Conservation (phyloP, 2,797 vertebrate species). For the Hafferia zeledoni region DNA sequence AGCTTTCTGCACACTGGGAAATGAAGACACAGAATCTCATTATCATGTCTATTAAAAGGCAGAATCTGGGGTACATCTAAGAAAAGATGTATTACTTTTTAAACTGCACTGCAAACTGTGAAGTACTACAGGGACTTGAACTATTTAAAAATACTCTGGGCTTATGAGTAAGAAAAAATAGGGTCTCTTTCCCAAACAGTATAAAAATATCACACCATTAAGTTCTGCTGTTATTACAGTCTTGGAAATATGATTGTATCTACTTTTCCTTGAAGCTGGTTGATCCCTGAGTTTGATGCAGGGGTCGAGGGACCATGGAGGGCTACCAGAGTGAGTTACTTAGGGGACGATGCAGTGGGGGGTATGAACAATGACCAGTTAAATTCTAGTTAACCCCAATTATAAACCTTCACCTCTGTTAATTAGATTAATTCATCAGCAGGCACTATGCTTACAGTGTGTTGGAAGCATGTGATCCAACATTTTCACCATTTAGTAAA, state of each 20-base stretch:
- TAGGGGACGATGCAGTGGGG: conserved; percentile 28
- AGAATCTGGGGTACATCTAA: conserved; percentile 85
- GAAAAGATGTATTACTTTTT: conserved; percentile 84
- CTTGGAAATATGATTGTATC: conserved; percentile 54
- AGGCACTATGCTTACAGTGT: conserved; percentile 64
- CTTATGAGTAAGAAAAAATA: conserved; percentile 64
- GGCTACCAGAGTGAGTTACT: conserved; percentile 42
- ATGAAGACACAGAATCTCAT: conserved; percentile 83
- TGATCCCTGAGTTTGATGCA: conserved; percentile 42
- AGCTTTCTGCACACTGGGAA: conserved; percentile 82
- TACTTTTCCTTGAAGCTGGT: conserved; percentile 39
- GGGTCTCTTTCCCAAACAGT: conserved; percentile 66
- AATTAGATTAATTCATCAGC: conserved; percentile 80
- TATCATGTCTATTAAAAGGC: conserved; percentile 85
- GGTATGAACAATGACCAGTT: conserved; percentile 77
- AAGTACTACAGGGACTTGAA: conserved; percentile 80
- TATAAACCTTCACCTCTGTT: conserved; percentile 80
- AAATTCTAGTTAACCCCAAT: conserved; percentile 82
- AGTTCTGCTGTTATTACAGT: conserved; percentile 47
- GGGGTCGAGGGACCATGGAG: conserved; percentile 24
- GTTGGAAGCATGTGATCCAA: conserved; percentile 44
- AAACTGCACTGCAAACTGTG: conserved; percentile 79
- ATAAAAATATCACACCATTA: conserved; percentile 54
- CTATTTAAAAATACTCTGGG: conserved; percentile 82
- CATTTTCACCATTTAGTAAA: conserved; percentile 57